Evolutionary conservation across 2,888 invertebrate species (phyloP).

Genomic region (Lycophotia porphyrea): DNA sequence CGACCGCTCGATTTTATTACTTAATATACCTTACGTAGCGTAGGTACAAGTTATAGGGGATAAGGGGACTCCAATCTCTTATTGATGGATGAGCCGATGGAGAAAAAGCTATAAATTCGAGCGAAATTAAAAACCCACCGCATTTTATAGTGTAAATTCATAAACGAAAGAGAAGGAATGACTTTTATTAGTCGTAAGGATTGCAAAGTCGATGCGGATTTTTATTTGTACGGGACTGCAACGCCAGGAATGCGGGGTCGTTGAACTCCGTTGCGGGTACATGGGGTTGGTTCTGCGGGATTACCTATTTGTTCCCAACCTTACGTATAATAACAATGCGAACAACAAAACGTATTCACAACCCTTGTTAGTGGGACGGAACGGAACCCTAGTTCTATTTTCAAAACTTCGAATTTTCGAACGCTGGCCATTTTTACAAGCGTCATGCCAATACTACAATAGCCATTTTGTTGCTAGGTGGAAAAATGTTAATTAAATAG

Average conservation of each 20-base stretch:
- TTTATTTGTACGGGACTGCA: slow-evolving; percentile 78
- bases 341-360: slow-evolving; percentile 66
- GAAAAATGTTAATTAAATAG: slow-evolving; percentile 36
- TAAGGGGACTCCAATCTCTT: slow-evolving; percentile 29
- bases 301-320: slow-evolving; percentile 73
- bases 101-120: slow-evolving; percentile 64
- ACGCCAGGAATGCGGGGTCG: slow-evolving; percentile 78
- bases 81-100: slow-evolving; percentile 40
- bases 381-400: slow-evolving; percentile 51
- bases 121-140: slow-evolving; percentile 65
- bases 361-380: slow-evolving; percentile 59
- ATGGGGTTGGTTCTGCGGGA: slow-evolving; percentile 74
- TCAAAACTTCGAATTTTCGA: slow-evolving; percentile 35
- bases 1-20: slow-evolving; percentile 22
- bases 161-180: slow-evolving; percentile 66
- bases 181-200: slow-evolving; percentile 66
- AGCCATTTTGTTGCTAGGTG: slow-evolving; percentile 33
- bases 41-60: slow-evolving; percentile 7
- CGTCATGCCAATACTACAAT: slow-evolving; percentile 4
- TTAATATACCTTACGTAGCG: not conserved
- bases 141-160: slow-evolving; percentile 63
- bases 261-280: slow-evolving; percentile 77
- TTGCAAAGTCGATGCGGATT: slow-evolving; percentile 68
- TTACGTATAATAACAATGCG: slow-evolving; percentile 67
- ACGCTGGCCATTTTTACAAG: slow-evolving; percentile 41